Evolutionary conservation across 2,888 invertebrate genomes (phyloP), one percentile per base, ranked within the genome.

Genomic region (Furcula furcula): DNA sequence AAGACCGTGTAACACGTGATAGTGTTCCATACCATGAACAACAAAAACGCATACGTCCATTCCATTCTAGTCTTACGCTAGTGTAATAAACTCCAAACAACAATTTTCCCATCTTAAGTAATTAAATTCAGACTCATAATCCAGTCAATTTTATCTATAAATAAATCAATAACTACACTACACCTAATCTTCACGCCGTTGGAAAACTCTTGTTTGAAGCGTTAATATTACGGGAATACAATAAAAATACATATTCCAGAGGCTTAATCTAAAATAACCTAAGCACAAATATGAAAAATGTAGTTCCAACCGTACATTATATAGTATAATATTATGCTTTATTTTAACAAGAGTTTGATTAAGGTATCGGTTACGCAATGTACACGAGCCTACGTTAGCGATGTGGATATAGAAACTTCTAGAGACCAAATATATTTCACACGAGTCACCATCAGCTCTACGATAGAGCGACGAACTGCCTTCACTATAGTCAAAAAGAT

Each of bases 201-300:
- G 56, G 71, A 75, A 76, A 72, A 70, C 74, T 70, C 70, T 77
- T 77, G 76, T 77, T 76, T 73, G 77, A 82, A 78, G 77, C 56
- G 53, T 49, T 54, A 40, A 59, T 56, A 62, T 58, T 40, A 47
- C 52, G 66, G 41, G 55, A 61, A 66, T 65, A 64, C 55, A 46
- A 55, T 50, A 63, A 58, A 55, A 50, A 6, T 3, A 13, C 14
- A 15, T 56, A 54, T 55, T 61, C 54, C 59, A 53, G 51, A 54
- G 48, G 50, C 67, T 72, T 77, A 76, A 18, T 9, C 65, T 76
- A 76, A 25, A 41, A 45, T 76, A 63, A 68, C 62, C 78, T 80
- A 81, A 77, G 75, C 79, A 79, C 70, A 76, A 75, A 76, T 49
- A 68, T 75, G 76, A 74, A 68, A 77, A 76, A 70, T 54, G 57